Conservation (phyloP, 2,797 vertebrate genomes). For the Neostethus bicornis region DNA sequence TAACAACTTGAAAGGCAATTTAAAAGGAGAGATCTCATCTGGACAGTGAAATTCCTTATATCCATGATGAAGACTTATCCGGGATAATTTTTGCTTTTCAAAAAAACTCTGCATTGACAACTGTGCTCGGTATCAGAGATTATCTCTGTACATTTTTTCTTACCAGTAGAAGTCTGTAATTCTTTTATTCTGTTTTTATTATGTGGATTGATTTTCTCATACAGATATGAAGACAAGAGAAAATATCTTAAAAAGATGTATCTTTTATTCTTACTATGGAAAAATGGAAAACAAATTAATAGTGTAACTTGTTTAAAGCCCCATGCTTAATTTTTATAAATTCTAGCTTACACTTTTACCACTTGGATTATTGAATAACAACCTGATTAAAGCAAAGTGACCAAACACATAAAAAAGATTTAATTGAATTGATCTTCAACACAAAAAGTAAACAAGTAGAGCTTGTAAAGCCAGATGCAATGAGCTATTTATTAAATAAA, state of each 20-base stretch:
- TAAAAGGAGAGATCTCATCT: too few species aligned
- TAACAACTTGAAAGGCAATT: too few species aligned
- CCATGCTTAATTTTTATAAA: not conserved
- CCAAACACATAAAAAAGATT: not conserved
- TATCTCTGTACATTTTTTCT: too few species aligned
- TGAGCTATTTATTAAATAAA: too few species aligned
- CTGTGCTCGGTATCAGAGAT: too few species aligned
- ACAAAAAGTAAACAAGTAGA: not conserved
- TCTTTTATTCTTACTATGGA: not conserved
- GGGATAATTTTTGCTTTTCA: too few species aligned
- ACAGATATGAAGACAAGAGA: not conserved
- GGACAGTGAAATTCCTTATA: too few species aligned
- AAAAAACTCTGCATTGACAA: too few species aligned
- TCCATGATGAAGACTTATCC: too few species aligned
- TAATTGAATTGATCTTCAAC: not conserved
- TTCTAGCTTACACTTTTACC: not conserved
- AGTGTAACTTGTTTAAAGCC: slow-evolving; percentile 19
- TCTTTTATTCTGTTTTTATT: not conserved
- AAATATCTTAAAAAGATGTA: not conserved
- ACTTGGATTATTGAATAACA: not conserved
- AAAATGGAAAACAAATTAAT: not conserved
- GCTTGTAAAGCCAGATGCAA: not conserved
- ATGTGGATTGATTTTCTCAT: not conserved
- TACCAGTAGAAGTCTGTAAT: too few species aligned
- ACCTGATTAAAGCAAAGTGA: not conserved